These are phyloP conservation scores for Callyntrura sp. DNA, from an alignment of 2,888 invertebrate genomes.

Conservation along the genomic window DNA sequence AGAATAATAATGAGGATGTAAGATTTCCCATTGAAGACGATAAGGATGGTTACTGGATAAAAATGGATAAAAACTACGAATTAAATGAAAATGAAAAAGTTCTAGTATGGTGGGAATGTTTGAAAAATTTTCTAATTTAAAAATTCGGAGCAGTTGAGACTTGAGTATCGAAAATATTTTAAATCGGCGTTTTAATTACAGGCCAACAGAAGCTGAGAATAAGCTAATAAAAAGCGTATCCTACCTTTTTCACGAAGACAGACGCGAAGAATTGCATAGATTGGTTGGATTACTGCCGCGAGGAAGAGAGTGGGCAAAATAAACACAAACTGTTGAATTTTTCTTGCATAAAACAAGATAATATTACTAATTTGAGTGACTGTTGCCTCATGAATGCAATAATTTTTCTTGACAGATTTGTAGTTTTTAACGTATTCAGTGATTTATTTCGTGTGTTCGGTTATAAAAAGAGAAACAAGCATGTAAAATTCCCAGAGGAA, in stretches of 20 bases:
- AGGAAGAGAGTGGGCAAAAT: constrained; percentile 2
- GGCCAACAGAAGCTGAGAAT: constrained; percentile 32
- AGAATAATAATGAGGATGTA: background rate
- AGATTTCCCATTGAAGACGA: too few species aligned
- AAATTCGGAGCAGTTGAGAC: too few species aligned
- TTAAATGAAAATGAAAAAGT: background rate
- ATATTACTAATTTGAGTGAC: too few species aligned
- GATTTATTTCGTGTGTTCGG: constrained; percentile 58
- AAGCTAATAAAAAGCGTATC: constrained; percentile 44
- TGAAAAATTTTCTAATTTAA: too few species aligned
- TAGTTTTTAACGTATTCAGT: constrained; percentile 52
- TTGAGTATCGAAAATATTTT: background rate
- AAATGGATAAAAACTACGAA: background rate
- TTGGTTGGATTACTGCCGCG: background rate
- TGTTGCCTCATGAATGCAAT: too few species aligned
- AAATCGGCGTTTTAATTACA: too few species aligned
- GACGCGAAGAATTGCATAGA: background rate
- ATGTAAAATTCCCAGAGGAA: constrained; percentile 56
- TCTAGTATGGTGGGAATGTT: background rate
- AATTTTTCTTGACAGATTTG: background rate
- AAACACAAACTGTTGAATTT: too few species aligned
- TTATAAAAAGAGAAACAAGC: background rate
- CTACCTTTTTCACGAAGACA: constrained; percentile 44
- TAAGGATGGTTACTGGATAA: too few species aligned
- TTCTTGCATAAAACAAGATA: too few species aligned